Evolutionary conservation across 1,140 invertebrate genomes (phyloP), one percentile per base, ranked within the genome.

Genomic region (Globodera rostochiensis): DNA sequence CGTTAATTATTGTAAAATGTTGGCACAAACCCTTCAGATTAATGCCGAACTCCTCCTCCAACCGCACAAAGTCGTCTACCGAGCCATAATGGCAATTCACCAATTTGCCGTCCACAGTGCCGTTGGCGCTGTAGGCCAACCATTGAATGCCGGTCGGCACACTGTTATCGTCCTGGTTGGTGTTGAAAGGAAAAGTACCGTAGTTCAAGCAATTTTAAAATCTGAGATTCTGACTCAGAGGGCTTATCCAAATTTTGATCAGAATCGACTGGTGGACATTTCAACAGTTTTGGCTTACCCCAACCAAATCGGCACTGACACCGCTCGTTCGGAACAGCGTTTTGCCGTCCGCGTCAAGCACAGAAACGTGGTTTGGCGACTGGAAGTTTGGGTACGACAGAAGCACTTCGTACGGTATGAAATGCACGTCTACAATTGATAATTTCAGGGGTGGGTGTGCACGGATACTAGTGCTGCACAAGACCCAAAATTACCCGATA

Each of bases 21-120:
- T 15, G 11, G 11, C 25, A 9, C 46, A 74, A 6, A 25, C 46
- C 47, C 47, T 74, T 15, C 53, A 9, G 25, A 11, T 49, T 7
- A 74, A 74, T 74, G 15, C 46, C 21, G 19, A 46, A 6, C 60
- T 13, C 60, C 13, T 15, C 3, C n/a, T 67, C 74, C 19, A 88
- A 69, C 6, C 67, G 46, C 25, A 84, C 82, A 73, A 89, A 88
- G 79, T 88, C 87, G 53, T 76, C 74, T 4, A 75, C n/a, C 3
- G 64, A 79, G 7, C 87, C 87, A 53, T 86, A 81, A 70, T 88
- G 84, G 53, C 78, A 80, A 75, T 88, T 89, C 6, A 88, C 88
- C 0, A 83, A 25, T n/a, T 88, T 84, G 21, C 87, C 87, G 71
- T 83, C 73, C 3, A 87, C 86, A 11, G 45, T 80, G 46, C 88